Evolutionary conservation across 2,113 vertebrate genomes (phyloP), one percentile per base, ranked within the genome.

Genomic region (Notarius quadriscutis): DNA sequence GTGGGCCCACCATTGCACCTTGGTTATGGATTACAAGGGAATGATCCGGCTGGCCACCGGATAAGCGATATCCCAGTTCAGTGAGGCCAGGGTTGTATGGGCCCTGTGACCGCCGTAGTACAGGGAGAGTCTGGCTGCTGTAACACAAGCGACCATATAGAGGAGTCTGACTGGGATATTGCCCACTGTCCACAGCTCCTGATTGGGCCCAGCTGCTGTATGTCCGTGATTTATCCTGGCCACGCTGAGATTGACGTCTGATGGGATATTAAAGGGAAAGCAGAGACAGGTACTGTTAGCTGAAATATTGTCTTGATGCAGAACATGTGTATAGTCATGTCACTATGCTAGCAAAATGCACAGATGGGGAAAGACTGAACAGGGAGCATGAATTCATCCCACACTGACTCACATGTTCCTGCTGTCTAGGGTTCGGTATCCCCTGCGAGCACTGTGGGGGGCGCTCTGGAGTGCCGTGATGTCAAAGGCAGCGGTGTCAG

Each of bases 401-500:
- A 9, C 2, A 12, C 8, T 14, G 17, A 86, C 95, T 94, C 84
- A 96, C 95, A 96, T 81, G 81, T 95, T 95, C 91, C 94, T 93
- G 93, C 95, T 95, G 94, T 96, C 94, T 53, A 96, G 91, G 0
- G 95, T 96, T 87, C 95, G 94, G 63, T 95, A 96, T 50, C 94
- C 93, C 1, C 91, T 92, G 81, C 93, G 94, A 0, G 93, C 91
- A 81, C 93, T 94, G 91, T 95, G 95, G 2, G 94, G 71, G 89
- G 96, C 95, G 58, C 96, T 96, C 93, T 97, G 96, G 67, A 97
- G 95, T 0, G 97, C 97, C 0, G 96, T 92, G 71, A 98, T 97
- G 94, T 98, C 97, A n/a, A 97, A 97, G 84, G 97, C 97, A 10
- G 97, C 96, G 0, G 97, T 98, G 95, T 98, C 97, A 9, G 97